phyloP scores from a whole-genome alignment of 2,888 invertebrate genomes.

The Heterodera filipjevi region DNA sequence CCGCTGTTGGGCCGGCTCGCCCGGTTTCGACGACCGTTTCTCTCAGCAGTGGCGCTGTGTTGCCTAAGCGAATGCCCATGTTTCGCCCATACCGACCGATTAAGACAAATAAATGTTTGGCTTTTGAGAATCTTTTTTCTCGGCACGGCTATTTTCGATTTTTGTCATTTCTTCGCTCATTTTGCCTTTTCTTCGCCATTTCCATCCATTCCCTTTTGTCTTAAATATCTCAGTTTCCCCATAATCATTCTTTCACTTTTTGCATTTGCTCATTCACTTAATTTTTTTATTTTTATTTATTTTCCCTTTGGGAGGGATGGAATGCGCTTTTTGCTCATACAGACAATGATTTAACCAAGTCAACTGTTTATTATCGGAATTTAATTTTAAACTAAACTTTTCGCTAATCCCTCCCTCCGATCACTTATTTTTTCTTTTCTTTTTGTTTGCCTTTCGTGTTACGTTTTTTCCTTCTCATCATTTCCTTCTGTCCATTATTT shows the following conservation, averaged over 20 bases:
- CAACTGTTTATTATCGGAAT: too few relatives aligned
- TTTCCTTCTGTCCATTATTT: not conserved
- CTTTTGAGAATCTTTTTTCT: too few relatives aligned
- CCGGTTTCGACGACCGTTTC: conserved; percentile 64
- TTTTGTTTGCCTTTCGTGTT: not conserved
- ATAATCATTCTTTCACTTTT: not conserved
- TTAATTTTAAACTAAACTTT: too few relatives aligned
- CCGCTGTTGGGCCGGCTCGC: conserved; percentile 63
- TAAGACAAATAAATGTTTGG: too few relatives aligned
- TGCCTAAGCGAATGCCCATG: not conserved
- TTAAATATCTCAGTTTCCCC: not conserved
- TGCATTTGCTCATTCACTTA: not conserved
- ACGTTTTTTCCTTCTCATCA: not conserved
- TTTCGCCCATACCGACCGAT: too few relatives aligned
- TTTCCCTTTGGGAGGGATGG: not conserved
- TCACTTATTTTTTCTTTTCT: not conserved
- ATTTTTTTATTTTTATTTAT: not conserved
- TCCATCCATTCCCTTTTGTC: not conserved
- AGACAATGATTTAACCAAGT: not conserved
- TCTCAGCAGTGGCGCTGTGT: conserved; percentile 44
- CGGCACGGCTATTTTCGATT: not conserved
- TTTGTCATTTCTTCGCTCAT: not conserved
- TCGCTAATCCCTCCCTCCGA: not conserved
- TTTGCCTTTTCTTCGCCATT: not conserved
- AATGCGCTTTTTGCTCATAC: not conserved